Percentiles rank a stretch among this genome's conserved stretches.
phyloP scores from a whole-genome alignment of 2,888 invertebrate species.

The Lasiommata megera region DNA sequence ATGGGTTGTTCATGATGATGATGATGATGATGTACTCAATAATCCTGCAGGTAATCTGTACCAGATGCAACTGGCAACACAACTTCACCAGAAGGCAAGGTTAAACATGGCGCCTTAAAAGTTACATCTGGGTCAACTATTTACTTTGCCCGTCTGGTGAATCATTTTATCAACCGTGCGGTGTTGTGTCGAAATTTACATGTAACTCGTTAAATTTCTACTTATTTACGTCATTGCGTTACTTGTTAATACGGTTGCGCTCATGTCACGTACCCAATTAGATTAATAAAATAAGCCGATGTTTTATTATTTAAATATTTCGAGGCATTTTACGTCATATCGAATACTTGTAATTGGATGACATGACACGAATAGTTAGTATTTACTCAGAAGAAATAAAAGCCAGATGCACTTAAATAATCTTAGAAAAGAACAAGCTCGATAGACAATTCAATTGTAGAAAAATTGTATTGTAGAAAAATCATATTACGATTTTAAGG shows the following conservation, averaged over 20 bases:
- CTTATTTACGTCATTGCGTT: constrained; percentile 18
- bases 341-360: no score
- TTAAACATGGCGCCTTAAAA: constrained; percentile 30
- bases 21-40: neutral
- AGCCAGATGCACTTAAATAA: no score
- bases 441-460: no score
- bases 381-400: no score
- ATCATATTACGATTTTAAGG: no score
- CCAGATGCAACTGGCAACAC: constrained; percentile 1
- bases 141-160: constrained; percentile 51
- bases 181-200: constrained; percentile 28
- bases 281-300: neutral
- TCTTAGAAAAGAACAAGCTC: no score
- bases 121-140: constrained; percentile 59
- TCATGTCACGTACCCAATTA: constrained; percentile 3
- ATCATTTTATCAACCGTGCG: constrained; percentile 36
- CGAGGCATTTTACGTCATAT: neutral
- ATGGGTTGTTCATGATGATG: no score
- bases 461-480: no score
- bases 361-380: no score
- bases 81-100: constrained; percentile 14
- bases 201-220: constrained; percentile 22
- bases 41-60: neutral
- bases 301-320: neutral
- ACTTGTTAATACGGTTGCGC: neutral